Evolutionary conservation across 2,888 invertebrate species (phyloP).

Genomic region (Yponomeuta malinellus): DNA sequence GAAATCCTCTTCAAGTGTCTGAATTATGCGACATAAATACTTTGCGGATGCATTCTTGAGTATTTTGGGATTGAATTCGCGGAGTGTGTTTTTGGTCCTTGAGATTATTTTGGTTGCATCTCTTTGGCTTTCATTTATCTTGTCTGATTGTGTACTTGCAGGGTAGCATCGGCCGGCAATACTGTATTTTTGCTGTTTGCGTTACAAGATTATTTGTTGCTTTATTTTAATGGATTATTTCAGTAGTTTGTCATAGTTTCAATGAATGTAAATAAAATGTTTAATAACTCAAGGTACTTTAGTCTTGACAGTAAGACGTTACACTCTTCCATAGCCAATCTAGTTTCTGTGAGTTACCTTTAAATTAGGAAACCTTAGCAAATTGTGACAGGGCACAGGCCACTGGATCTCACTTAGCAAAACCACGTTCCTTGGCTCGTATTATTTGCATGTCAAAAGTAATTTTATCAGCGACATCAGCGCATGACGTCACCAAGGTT

Average conservation of each 20-base stretch:
- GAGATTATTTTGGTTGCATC: neutral
- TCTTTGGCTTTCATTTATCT: neutral
- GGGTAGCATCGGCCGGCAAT: neutral
- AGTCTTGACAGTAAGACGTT: too few relatives aligned
- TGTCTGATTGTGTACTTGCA: neutral
- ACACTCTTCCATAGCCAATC: too few relatives aligned
- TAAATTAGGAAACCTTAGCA: too few relatives aligned
- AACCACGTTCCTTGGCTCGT: neutral
- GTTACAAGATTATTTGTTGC: too few relatives aligned
- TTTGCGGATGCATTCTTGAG: neutral
- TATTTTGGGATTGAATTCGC: slow-evolving; percentile 9
- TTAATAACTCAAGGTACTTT: too few relatives aligned
- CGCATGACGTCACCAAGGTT: slow-evolving; percentile 10
- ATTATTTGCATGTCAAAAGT: neutral
- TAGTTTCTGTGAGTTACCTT: too few relatives aligned
- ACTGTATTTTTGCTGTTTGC: too few relatives aligned
- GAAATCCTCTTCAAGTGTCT: neutral
- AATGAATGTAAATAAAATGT: too few relatives aligned
- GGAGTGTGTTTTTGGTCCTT: neutral
- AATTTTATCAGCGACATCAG: neutral
- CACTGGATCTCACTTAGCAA: neutral
- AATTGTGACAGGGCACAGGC: too few relatives aligned
- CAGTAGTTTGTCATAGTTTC: neutral
- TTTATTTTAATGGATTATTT: neutral
- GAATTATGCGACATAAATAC: neutral